phyloP scores from a whole-genome alignment of 2,797 vertebrate species.

The Euthynnus affinis region DNA sequence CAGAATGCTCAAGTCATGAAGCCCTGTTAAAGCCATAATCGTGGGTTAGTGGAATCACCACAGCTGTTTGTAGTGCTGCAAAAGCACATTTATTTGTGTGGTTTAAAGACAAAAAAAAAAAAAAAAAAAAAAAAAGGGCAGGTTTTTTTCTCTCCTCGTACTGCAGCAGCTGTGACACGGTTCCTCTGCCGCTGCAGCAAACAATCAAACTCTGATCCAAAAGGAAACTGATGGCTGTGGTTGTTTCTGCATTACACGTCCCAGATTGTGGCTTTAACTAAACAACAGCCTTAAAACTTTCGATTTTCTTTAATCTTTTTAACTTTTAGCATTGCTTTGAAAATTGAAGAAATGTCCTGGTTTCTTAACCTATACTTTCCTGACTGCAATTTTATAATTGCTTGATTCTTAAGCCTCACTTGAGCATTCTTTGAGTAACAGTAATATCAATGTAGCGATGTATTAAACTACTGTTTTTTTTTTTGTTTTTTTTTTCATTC shows the following conservation, averaged over 20 bases:
- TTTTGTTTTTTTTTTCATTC: constrained; percentile 35
- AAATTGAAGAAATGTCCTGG: constrained; percentile 39
- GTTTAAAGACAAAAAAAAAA: neutral
- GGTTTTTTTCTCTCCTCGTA: neutral
- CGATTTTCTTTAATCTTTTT: constrained; percentile 66
- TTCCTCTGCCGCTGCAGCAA: constrained; percentile 40
- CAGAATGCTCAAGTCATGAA: constrained; percentile 79
- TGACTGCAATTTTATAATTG: constrained; percentile 75
- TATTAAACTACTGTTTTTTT: constrained; percentile 71
- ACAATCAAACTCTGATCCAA: constrained; percentile 41
- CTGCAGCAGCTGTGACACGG: constrained; percentile 41
- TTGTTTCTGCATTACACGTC: constrained; percentile 56
- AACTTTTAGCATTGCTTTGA: constrained; percentile 69
- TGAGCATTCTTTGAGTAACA: constrained; percentile 79
- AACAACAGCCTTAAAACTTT: constrained; percentile 83
- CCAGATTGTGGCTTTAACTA: constrained; percentile 81
- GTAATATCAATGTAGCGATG: constrained; percentile 80
- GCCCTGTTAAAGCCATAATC: constrained; percentile 78
- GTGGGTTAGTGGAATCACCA: constrained; percentile 61
- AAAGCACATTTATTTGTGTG: constrained; percentile 37
- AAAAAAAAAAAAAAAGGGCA: neutral
- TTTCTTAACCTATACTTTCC: constrained; percentile 70
- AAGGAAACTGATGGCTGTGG: constrained; percentile 48
- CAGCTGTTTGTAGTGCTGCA: constrained; percentile 55
- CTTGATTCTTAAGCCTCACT: constrained; percentile 80